A percentile compares a stretch with the other conserved stretches of the same genome.
phyloP scores from a whole-genome alignment of 2,888 invertebrate genomes.

The Carcina quercana region DNA sequence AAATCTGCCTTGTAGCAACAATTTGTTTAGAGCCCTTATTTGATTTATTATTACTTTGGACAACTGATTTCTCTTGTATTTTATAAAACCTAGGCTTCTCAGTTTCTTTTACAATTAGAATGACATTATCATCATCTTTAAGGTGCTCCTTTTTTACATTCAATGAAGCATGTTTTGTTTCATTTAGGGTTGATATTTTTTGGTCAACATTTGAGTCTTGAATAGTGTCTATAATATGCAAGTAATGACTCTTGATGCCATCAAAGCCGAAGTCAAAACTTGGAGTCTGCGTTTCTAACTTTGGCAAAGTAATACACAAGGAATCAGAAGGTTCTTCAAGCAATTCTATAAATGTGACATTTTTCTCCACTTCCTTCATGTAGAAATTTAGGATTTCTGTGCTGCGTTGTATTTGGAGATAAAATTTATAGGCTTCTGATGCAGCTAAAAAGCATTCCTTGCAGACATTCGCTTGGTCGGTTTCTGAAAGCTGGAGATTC shows the following conservation, averaged over 20 bases:
- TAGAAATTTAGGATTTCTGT: conserved; percentile 44
- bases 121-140: conserved; percentile 24
- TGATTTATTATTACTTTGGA: too few relatives aligned
- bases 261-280: conserved; percentile 35
- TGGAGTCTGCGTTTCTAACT: conserved; percentile 20
- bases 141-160: conserved; percentile 3
- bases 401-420: conserved; percentile 32
- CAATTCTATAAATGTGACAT: conserved; percentile 28
- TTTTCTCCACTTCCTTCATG: conserved; percentile 31
- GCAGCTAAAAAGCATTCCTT: conserved; percentile 43
- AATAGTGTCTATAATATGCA: background rate
- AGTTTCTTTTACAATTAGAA: conserved; percentile 37
- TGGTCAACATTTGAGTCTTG: conserved; percentile 4
- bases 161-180: conserved; percentile 6
- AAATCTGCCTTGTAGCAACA: too few relatives aligned
- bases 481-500: conserved; percentile 37
- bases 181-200: conserved; percentile 2
- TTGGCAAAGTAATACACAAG: conserved; percentile 41
- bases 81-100: conserved; percentile 27
- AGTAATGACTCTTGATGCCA: too few relatives aligned
- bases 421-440: conserved; percentile 48
- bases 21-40: too few relatives aligned
- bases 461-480: conserved; percentile 44
- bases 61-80: too few relatives aligned
- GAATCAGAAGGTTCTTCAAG: too few relatives aligned